Evolutionary conservation across 2,797 vertebrate species (phyloP).

Genomic region (Martes flavigula): DNA sequence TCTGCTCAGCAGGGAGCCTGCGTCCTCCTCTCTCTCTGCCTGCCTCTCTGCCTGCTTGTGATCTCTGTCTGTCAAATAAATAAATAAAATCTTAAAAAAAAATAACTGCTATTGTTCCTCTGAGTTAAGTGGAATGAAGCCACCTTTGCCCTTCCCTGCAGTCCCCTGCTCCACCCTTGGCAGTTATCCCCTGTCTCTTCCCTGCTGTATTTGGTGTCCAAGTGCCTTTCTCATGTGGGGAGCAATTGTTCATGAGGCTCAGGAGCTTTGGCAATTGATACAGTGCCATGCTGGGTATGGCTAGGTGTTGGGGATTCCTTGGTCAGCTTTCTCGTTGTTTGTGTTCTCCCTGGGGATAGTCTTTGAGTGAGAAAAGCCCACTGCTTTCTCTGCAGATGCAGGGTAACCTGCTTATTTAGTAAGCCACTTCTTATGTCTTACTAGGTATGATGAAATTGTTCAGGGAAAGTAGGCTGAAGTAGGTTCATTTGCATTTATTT

Average conservation of each 20-base stretch:
- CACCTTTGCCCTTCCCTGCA: background rate
- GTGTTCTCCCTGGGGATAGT: background rate
- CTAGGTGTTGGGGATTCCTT: background rate
- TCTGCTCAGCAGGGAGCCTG: too few relatives aligned
- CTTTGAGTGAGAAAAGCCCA: background rate
- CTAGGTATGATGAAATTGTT: background rate
- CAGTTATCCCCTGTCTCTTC: background rate
- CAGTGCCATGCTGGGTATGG: rapidly evolving
- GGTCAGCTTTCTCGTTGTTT: background rate
- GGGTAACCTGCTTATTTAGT: background rate
- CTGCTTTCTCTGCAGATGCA: background rate
- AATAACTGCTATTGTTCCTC: background rate
- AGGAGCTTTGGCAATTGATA: background rate
- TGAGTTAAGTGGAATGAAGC: background rate
- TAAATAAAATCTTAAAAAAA: too few relatives aligned
- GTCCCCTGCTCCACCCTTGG: background rate
- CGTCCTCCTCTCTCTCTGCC: too few relatives aligned
- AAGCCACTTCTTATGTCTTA: background rate
- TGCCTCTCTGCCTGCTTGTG: too few relatives aligned
- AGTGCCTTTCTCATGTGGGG: background rate
- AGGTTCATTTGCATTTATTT: background rate
- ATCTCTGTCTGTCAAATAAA: too few relatives aligned
- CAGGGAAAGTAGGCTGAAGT: background rate
- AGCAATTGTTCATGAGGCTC: background rate
- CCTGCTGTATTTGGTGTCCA: background rate